Evolutionary conservation across 2,888 invertebrate species (phyloP).

Genomic region (Choristoneura rosaceana): DNA sequence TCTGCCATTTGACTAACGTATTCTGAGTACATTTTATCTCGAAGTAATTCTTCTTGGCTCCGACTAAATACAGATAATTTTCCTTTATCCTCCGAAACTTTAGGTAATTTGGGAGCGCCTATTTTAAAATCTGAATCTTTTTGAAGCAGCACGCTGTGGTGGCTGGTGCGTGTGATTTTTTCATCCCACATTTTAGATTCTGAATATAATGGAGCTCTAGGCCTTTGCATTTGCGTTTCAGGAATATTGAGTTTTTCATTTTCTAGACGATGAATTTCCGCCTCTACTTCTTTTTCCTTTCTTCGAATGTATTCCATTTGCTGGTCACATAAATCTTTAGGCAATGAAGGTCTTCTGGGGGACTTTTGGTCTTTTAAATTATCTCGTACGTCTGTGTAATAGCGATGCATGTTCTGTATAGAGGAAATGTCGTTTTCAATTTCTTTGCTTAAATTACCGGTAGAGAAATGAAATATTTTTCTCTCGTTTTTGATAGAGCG

Average conservation of each 20-base stretch:
- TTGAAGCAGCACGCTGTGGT: slow-evolving; percentile 74
- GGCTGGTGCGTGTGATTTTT: slow-evolving; percentile 60
- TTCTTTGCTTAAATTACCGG: slow-evolving; percentile 78
- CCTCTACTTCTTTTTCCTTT: slow-evolving; percentile 89
- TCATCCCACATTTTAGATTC: slow-evolving; percentile 65
- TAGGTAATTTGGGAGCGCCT: slow-evolving; percentile 46
- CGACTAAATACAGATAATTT: slow-evolving; percentile 79
- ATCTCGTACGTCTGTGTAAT: slow-evolving; percentile 65
- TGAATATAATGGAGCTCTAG: slow-evolving; percentile 71
- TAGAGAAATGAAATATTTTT: slow-evolving; percentile 77
- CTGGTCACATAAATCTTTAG: slow-evolving; percentile 87
- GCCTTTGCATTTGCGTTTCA: slow-evolving; percentile 56
- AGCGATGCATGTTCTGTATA: slow-evolving; percentile 79
- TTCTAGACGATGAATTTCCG: slow-evolving; percentile 87
- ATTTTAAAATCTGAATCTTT: slow-evolving; percentile 69
- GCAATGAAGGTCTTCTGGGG: slow-evolving; percentile 85
- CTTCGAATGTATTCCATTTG: slow-evolving; percentile 88
- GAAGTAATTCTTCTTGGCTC: slow-evolving; percentile 90
- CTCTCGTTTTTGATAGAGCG: slow-evolving; percentile 71
- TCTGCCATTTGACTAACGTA: slow-evolving; percentile 92
- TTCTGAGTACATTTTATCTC: slow-evolving; percentile 94
- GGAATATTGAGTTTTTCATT: slow-evolving; percentile 72
- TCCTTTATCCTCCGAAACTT: slow-evolving; percentile 50
- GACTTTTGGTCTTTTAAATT: slow-evolving; percentile 51
- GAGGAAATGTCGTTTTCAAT: slow-evolving; percentile 78